Percentiles rank a stretch among this genome's conserved stretches.
phyloP scores from a whole-genome alignment of 2,888 invertebrate species.

The Dicycla oo region DNA sequence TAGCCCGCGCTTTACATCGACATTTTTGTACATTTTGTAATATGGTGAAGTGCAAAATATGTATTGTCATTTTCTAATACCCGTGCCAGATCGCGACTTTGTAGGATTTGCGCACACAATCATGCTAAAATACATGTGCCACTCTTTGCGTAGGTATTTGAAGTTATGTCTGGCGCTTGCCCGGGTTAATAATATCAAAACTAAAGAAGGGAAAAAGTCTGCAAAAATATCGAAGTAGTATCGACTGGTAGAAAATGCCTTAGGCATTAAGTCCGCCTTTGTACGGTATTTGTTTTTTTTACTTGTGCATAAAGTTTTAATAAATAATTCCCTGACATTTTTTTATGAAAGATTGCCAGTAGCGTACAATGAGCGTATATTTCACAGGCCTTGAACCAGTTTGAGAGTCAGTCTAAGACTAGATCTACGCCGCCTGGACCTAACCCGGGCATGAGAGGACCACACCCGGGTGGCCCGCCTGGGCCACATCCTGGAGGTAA shows the following conservation, averaged over 20 bases:
- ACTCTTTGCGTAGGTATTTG: background rate
- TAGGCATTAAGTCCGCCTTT: no score
- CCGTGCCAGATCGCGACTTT: background rate
- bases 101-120: background rate
- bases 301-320: no score
- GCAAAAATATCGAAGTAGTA: background rate
- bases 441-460: conserved; percentile 91
- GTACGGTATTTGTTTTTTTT: no score
- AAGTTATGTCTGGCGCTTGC: background rate
- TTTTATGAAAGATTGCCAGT: conserved; percentile 7
- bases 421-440: conserved; percentile 95
- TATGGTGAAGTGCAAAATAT: conserved; percentile 2
- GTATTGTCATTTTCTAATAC: background rate
- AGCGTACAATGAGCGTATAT: conserved; percentile 53
- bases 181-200: background rate
- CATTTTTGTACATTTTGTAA: background rate
- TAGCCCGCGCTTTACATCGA: background rate
- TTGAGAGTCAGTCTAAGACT: conserved; percentile 98
- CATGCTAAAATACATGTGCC: background rate
- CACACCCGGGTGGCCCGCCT: conserved; percentile 91
- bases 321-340: background rate
- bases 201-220: no score
- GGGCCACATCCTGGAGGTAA: conserved; percentile 91
- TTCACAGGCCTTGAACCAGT: conserved; percentile 92
- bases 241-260: no score